Conservation (phyloP, 1,140 invertebrate genomes). For the Yoshiicerus persimilis region DNA sequence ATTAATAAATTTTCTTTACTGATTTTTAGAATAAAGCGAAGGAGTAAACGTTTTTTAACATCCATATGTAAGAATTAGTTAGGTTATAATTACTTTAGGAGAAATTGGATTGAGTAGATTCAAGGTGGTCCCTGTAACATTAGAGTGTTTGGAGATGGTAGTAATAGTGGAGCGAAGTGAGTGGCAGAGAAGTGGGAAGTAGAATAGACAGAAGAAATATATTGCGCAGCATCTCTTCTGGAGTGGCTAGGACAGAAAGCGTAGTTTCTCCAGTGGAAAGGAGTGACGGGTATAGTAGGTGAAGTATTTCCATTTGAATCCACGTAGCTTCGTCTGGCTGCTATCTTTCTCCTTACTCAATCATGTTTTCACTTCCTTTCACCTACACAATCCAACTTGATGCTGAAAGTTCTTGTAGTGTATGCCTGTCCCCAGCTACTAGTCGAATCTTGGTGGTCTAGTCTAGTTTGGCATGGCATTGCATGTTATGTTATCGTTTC, state of each 20-base stretch:
- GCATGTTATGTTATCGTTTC: background rate
- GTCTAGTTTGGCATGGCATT: background rate
- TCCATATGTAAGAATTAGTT: no score
- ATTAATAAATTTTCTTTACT: no score
- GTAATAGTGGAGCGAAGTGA: background rate
- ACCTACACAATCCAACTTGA: conserved; percentile 1
- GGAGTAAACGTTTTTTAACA: no score
- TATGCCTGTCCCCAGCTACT: background rate
- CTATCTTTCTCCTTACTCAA: background rate
- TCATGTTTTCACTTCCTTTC: conserved; percentile 20
- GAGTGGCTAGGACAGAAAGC: background rate
- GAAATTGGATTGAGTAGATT: background rate
- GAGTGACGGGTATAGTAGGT: no score
- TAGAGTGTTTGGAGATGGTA: background rate
- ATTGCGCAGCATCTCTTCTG: background rate
- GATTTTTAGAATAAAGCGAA: no score
- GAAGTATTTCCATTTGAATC: background rate
- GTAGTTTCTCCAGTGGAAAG: background rate
- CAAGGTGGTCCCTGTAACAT: background rate
- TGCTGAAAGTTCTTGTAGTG: background rate
- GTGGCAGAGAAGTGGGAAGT: background rate
- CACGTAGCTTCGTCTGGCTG: background rate
- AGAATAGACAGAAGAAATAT: background rate
- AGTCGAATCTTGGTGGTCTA: no score
- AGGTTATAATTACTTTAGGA: no score